Evolutionary conservation across 2,113 vertebrate genomes (phyloP).

Genomic region (human (Homo sapiens)): DNA sequence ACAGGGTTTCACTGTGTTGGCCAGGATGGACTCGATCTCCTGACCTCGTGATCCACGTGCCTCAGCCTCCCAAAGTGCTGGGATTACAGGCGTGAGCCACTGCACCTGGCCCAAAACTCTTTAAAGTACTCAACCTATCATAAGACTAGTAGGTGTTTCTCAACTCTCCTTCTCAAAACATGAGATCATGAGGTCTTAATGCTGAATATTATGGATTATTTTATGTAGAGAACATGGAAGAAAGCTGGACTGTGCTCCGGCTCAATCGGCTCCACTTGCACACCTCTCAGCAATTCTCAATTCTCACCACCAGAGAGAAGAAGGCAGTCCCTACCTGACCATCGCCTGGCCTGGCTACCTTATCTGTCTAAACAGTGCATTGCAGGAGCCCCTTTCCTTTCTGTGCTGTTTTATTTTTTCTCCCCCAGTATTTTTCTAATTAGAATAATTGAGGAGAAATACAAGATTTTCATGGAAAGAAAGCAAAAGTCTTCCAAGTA

Average conservation of each 20-base stretch:
- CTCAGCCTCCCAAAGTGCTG: too few relatives aligned
- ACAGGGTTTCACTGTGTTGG: too few relatives aligned
- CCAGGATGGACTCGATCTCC: too few relatives aligned
- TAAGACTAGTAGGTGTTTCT: background rate
- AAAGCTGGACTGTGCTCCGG: background rate
- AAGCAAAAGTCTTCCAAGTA: background rate
- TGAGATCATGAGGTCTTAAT: background rate
- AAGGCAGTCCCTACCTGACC: too few relatives aligned
- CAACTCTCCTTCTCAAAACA: background rate
- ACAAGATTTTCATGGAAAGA: background rate
- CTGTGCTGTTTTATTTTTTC: background rate
- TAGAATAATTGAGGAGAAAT: background rate
- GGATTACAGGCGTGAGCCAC: too few relatives aligned
- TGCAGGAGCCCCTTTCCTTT: background rate
- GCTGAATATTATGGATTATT: background rate
- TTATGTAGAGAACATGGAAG: background rate
- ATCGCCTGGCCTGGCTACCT: background rate
- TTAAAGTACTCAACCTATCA: background rate
- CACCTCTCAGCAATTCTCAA: background rate
- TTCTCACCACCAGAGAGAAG: background rate
- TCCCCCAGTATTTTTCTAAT: background rate
- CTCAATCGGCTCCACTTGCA: rapidly evolving
- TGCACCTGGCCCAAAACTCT: background rate
- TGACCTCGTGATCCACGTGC: too few relatives aligned
- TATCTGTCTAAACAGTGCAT: background rate